Conservation (phyloP, 2,888 invertebrate species). For the Arctia plantaginis region DNA sequence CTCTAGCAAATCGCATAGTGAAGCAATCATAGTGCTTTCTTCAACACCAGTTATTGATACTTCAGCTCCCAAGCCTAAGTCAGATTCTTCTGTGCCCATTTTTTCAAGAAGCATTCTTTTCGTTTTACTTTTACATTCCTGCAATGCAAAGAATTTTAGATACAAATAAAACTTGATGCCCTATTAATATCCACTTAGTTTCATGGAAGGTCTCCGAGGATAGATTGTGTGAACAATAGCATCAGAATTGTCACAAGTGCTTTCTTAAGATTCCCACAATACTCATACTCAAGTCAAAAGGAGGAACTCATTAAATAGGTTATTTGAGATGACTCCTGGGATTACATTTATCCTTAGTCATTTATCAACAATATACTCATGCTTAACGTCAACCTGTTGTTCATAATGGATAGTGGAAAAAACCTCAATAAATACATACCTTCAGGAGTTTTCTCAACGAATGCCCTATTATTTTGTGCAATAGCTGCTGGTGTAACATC, state of each 20-base stretch:
- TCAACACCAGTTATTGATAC: constrained; percentile 91
- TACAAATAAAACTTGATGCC: not conserved
- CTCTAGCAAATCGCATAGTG: constrained; percentile 98
- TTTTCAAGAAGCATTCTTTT: constrained; percentile 99
- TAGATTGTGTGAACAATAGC: too few relatives aligned
- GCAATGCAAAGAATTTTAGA: constrained; percentile 9
- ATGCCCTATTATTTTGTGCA: constrained; percentile 98
- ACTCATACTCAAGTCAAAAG: not conserved
- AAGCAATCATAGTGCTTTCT: constrained; percentile 99
- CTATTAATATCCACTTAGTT: too few relatives aligned
- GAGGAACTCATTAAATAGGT: too few relatives aligned
- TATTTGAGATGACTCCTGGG: too few relatives aligned
- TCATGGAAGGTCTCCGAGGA: too few relatives aligned
- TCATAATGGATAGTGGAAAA: too few relatives aligned
- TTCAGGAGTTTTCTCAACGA: constrained; percentile 98
- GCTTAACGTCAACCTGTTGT: too few relatives aligned
- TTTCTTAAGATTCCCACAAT: not conserved
- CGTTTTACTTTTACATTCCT: constrained; percentile 97
- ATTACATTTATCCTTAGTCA: too few relatives aligned
- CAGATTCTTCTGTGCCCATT: constrained; percentile 98
- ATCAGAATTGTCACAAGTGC: too few relatives aligned
- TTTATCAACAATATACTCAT: too few relatives aligned
- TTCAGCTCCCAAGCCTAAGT: constrained; percentile 95
- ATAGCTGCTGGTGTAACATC: constrained; percentile 95
- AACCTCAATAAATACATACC: constrained; percentile 88